Conservation (phyloP, 1,140 invertebrate species). For the Drosophila parabipectinata region DNA sequence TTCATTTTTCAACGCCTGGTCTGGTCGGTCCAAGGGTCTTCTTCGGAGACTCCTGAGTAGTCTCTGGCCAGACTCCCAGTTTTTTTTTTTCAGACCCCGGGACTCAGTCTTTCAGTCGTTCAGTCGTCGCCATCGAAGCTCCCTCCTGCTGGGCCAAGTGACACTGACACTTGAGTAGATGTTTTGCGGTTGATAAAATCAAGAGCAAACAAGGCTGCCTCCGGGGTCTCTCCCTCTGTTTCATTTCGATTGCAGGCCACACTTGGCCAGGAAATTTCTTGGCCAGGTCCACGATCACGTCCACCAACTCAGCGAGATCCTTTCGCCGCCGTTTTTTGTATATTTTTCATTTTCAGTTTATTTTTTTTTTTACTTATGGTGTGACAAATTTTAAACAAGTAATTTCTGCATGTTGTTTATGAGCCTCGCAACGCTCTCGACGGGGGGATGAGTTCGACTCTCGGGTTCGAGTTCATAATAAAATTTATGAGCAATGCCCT, state of each 20-base stretch:
- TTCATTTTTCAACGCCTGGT: slow-evolving; percentile 80
- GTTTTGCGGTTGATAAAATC: slow-evolving; percentile 83
- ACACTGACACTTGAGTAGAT: slow-evolving; percentile 83
- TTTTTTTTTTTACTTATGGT: slow-evolving; percentile 70
- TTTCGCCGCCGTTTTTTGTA: slow-evolving; percentile 71
- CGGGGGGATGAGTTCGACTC: slow-evolving; percentile 49
- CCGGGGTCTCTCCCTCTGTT: slow-evolving; percentile 26
- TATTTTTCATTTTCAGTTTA: slow-evolving; percentile 12
- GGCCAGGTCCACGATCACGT: slow-evolving; percentile 33
- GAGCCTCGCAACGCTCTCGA: slow-evolving; percentile 72
- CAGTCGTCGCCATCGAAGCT: slow-evolving; percentile 56
- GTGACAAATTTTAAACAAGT: slow-evolving; percentile 83
- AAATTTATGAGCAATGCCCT: slow-evolving; percentile 78
- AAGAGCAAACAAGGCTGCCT: slow-evolving; percentile 73
- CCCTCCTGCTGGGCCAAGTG: slow-evolving; percentile 75
- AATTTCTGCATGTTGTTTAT: slow-evolving; percentile 83
- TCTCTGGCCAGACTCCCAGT: slow-evolving; percentile 1
- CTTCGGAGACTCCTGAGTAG: neutral
- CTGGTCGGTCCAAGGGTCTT: slow-evolving; percentile 50
- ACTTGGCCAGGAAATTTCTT: slow-evolving; percentile 2
- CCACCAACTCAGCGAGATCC: slow-evolving; percentile 65
- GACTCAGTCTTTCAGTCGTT: slow-evolving; percentile 6
- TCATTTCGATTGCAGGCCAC: slow-evolving; percentile 24
- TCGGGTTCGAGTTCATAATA: slow-evolving; percentile 65
- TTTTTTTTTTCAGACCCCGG: neutral